Conservation (phyloP, 2,113 vertebrate genomes). For the Orcinus orca region DNA sequence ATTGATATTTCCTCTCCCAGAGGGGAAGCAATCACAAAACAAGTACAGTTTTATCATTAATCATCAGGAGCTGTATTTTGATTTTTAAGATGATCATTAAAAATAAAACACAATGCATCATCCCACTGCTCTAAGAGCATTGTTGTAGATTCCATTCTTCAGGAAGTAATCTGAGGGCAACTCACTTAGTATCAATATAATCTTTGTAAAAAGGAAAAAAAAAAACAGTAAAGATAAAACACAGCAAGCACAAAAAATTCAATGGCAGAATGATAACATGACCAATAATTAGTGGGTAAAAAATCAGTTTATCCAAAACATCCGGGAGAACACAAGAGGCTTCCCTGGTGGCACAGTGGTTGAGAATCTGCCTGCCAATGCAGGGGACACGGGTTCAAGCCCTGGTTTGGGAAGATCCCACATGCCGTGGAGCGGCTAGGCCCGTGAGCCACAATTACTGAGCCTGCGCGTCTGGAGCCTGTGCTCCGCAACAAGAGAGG, state of each 20-base stretch:
- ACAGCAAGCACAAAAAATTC: background rate
- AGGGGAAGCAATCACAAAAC: background rate
- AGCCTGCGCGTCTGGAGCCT: no score
- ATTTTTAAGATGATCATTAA: background rate
- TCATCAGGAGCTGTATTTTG: background rate
- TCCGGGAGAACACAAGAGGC: no score
- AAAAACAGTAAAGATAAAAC: background rate
- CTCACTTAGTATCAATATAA: background rate
- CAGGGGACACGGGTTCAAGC: no score
- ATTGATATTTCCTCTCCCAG: background rate
- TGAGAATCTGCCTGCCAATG: no score
- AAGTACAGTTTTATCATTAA: constrained; percentile 5
- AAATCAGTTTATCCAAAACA: background rate
- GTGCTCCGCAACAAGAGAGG: no score
- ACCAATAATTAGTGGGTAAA: background rate
- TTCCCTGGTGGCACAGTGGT: no score
- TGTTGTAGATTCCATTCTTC: background rate
- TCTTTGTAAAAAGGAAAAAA: background rate
- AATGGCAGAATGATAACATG: background rate
- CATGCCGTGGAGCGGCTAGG: no score
- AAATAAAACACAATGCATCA: background rate
- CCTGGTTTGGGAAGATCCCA: no score
- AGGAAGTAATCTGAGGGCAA: background rate
- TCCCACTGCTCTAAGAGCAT: background rate
- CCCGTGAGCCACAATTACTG: no score